phyloP scores from a whole-genome alignment of 2,797 vertebrate species.

The Bucorvus abyssinicus region DNA sequence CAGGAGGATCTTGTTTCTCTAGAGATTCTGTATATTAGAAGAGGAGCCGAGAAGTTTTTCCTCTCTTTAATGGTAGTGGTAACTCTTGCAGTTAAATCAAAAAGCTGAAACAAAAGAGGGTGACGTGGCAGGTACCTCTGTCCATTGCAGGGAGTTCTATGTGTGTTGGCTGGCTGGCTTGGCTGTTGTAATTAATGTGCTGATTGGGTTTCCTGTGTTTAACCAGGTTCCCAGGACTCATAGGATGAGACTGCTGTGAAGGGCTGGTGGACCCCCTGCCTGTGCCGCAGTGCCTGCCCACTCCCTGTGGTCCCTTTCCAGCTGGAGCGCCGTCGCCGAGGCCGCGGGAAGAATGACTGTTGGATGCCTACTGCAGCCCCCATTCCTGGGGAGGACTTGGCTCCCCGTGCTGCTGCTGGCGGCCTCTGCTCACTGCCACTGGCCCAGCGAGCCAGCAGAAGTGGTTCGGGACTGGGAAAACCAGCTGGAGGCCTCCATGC shows the following conservation, averaged over 20 bases:
- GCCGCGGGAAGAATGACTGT: conserved; percentile 69
- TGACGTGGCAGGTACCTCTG: background rate
- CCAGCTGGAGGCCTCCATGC: conserved; percentile 94
- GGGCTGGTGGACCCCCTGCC: conserved; percentile 34
- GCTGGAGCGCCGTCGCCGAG: background rate
- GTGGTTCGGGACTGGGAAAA: conserved; percentile 81
- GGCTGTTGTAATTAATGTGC: background rate
- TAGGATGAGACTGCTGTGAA: conserved; percentile 74
- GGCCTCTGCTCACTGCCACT: conserved; percentile 70
- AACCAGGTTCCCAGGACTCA: conserved; percentile 65
- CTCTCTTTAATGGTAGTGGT: background rate
- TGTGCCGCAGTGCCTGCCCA: background rate
- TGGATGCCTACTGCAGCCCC: conserved; percentile 49
- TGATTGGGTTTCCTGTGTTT: conserved; percentile 13
- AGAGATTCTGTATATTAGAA: background rate
- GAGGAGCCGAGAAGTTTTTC: background rate
- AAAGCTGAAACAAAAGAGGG: background rate
- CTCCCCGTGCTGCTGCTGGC: conserved; percentile 79
- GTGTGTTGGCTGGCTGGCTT: background rate
- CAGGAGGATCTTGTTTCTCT: background rate
- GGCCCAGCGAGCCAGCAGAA: conserved; percentile 79
- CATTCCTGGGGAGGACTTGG: conserved; percentile 83
- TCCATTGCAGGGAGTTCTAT: background rate
- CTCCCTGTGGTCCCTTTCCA: background rate
- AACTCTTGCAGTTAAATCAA: background rate